Evolutionary conservation across 2,113 vertebrate genomes (phyloP).

Genomic region (Saccopteryx leptura): DNA sequence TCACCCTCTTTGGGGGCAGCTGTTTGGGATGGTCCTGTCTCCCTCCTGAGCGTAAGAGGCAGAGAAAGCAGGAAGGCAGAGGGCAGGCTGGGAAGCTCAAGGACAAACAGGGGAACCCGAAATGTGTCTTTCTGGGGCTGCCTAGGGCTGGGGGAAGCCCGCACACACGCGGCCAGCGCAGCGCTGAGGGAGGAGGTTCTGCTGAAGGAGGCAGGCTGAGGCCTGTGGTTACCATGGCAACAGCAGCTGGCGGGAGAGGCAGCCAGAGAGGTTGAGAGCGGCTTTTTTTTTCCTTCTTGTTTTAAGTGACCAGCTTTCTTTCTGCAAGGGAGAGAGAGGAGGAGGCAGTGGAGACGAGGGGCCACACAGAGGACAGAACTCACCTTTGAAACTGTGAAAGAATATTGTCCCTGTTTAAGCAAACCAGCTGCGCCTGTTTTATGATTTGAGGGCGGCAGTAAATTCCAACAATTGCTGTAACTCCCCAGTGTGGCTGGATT

Average conservation of each 20-base stretch:
- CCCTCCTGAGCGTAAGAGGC: neutral
- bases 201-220: neutral
- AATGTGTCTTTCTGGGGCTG: neutral
- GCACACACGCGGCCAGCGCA: too few species aligned
- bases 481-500: accelerated
- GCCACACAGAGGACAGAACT: neutral
- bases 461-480: accelerated
- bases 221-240: constrained; percentile 69
- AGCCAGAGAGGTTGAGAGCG: neutral
- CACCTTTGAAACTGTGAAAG: neutral
- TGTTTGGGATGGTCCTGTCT: neutral
- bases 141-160: neutral
- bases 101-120: neutral
- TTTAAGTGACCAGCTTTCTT: constrained; percentile 32
- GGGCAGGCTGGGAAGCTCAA: neutral
- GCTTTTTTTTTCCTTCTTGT: neutral
- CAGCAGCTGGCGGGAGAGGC: neutral
- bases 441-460: neutral
- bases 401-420: neutral
- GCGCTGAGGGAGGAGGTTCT: neutral
- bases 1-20: accelerated
- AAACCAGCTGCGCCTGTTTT: too few species aligned
- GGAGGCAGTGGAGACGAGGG: neutral
- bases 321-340: neutral
- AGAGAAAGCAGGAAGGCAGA: neutral